Evolutionary conservation across 2,113 vertebrate genomes (phyloP).

Genomic region (Alectura lathami): DNA sequence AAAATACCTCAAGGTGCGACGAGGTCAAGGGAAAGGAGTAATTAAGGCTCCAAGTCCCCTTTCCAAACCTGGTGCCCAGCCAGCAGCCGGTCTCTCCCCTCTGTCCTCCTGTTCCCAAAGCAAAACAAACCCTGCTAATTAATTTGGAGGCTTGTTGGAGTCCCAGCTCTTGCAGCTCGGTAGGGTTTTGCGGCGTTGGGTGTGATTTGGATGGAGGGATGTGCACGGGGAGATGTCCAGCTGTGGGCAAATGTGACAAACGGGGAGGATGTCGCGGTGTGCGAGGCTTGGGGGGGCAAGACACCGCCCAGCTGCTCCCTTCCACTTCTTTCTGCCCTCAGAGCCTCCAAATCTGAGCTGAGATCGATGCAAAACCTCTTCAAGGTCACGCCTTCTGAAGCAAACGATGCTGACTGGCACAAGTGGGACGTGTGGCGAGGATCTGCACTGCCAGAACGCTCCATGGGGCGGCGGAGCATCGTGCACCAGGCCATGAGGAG

Average conservation of each 20-base stretch:
- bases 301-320: too few species aligned
- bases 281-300: not conserved
- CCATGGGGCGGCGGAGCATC: not conserved
- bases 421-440: not conserved
- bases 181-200: not conserved
- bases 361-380: not conserved
- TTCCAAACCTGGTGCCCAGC: not conserved
- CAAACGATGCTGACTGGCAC: not conserved
- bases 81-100: not conserved
- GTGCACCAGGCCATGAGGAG: not conserved
- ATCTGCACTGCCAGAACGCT: not conserved
- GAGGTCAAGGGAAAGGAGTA: conserved; percentile 64
- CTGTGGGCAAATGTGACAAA: too few species aligned
- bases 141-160: not conserved
- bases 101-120: not conserved
- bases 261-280: not conserved
- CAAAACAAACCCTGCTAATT: not conserved
- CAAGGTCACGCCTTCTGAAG: not conserved
- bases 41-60: conserved; percentile 39
- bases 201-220: not conserved
- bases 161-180: not conserved
- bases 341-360: not conserved
- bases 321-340: not conserved
- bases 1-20: conserved; percentile 57
- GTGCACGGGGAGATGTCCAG: accelerated